Evolutionary conservation across 1,140 invertebrate species (phyloP).

Genomic region (Conopomorpha cramerella): DNA sequence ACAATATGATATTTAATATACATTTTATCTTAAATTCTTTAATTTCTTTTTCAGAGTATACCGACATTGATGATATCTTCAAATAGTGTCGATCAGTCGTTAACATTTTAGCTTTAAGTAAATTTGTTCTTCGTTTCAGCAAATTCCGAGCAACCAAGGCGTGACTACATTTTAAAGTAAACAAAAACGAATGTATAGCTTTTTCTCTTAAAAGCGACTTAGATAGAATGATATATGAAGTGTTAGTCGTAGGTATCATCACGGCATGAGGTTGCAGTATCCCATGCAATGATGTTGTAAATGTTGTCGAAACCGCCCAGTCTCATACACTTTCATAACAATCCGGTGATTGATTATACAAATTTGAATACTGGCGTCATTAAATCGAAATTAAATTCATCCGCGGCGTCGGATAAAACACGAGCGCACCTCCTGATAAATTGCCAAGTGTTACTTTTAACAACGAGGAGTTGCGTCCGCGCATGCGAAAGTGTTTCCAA

Average conservation of each 20-base stretch:
- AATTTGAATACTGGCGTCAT: slow-evolving; percentile 52
- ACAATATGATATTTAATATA: too few species aligned
- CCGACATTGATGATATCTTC: too few species aligned
- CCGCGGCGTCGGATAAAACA: slow-evolving; percentile 48
- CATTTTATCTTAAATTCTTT: too few species aligned
- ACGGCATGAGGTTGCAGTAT: slow-evolving; percentile 33
- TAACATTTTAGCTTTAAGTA: too few species aligned
- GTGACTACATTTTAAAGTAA: background rate
- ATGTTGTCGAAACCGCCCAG: too few species aligned
- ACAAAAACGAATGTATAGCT: background rate
- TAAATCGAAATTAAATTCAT: slow-evolving; percentile 53
- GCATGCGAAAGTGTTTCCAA: too few species aligned
- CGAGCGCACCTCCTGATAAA: slow-evolving; percentile 42
- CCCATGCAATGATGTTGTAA: slow-evolving; percentile 50
- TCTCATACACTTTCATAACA: slow-evolving; percentile 56
- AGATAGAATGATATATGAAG: background rate
- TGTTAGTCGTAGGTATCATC: background rate
- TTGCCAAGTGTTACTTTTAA: too few species aligned
- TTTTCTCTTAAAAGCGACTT: background rate
- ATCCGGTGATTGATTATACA: slow-evolving; percentile 55
- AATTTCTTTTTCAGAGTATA: too few species aligned
- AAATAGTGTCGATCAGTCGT: too few species aligned
- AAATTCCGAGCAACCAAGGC: background rate
- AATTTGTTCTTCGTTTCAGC: too few species aligned
- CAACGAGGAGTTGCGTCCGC: too few species aligned